These are phyloP conservation scores for Tragopan temminckii DNA, from an alignment of 2,797 vertebrate genomes.

Conservation along the genomic window DNA sequence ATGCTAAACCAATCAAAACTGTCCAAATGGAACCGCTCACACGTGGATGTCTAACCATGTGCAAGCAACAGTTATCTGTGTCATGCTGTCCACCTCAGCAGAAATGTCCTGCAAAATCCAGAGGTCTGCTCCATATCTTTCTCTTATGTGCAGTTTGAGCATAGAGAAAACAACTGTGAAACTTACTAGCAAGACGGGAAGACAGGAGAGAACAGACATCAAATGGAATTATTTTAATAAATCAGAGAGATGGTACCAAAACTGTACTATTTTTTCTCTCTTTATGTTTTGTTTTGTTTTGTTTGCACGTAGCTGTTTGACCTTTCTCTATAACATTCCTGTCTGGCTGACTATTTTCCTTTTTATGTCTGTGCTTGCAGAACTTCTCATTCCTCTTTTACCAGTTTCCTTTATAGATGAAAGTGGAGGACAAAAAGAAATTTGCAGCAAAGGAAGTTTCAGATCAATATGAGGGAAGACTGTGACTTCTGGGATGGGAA, in stretches of 20 bases:
- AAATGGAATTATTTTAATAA: not conserved
- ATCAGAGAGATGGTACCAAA: not conserved
- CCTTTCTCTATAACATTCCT: constrained; percentile 2
- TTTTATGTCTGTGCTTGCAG: not conserved
- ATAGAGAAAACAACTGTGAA: not conserved
- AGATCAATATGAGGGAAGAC: not conserved
- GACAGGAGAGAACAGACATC: not conserved
- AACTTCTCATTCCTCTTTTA: not conserved
- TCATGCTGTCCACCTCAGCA: not conserved
- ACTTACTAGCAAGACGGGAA: not conserved
- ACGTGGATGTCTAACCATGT: accelerated
- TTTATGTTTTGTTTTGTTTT: not conserved
- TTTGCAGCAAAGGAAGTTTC: not conserved
- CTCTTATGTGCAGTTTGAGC: not conserved
- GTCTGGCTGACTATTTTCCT: not conserved
- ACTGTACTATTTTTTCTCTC: not conserved
- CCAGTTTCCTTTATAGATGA: not conserved
- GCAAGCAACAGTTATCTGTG: not conserved
- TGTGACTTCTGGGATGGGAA: not conserved
- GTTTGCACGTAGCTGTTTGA: not conserved
- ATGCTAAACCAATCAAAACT: not conserved
- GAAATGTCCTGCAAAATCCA: not conserved
- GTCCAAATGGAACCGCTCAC: not conserved
- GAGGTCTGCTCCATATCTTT: not conserved
- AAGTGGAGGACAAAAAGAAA: not conserved